These are phyloP conservation scores for Anoura caudifer DNA, from an alignment of 2,113 vertebrate genomes.

Conservation along the genomic window DNA sequence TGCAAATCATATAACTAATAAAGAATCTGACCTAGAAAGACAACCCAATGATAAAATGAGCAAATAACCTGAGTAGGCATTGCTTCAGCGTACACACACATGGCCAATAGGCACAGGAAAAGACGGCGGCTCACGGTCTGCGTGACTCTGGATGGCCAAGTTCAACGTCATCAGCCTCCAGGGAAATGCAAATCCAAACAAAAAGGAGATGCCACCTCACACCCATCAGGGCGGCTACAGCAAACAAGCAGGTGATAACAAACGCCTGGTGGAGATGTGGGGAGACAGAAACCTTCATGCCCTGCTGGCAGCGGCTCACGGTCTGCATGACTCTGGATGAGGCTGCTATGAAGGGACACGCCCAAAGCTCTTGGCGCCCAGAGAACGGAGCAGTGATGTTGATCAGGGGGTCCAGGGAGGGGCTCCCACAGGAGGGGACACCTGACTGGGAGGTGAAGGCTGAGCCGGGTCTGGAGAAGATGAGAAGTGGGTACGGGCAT, in stretches of 20 bases:
- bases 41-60: neutral
- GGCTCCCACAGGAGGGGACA: neutral
- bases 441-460: neutral
- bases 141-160: too few relatives aligned
- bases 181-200: neutral
- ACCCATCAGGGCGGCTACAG: neutral
- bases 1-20: neutral
- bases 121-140: too few relatives aligned
- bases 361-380: neutral
- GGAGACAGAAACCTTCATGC: rapidly evolving
- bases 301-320: rapidly evolving
- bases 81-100: neutral
- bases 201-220: neutral
- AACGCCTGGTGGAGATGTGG: neutral
- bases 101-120: neutral
- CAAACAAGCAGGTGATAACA: neutral
- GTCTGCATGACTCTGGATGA: neutral
- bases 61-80: neutral
- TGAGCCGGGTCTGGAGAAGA: neutral
- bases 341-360: rapidly evolving
- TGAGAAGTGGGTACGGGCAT: neutral
- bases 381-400: neutral
- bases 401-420: neutral
- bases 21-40: neutral
- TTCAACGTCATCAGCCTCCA: neutral